Base-by-base conservation (phyloP, 2,888 invertebrate genomes). In the Polydrusus pterygomalis region DNA sequence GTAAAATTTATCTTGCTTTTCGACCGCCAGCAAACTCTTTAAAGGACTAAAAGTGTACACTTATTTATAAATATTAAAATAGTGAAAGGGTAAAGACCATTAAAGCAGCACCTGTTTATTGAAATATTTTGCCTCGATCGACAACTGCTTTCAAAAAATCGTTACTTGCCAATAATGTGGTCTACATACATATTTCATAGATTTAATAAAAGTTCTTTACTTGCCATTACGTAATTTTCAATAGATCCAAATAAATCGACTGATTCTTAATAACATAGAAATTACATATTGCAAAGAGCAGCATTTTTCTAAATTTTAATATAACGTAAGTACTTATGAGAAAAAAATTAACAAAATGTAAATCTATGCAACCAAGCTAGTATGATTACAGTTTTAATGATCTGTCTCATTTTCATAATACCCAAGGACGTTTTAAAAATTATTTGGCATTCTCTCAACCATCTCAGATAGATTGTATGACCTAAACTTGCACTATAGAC, bases 351-450 rank as follows among this genome's bases (percentile, higher is more conserved):
- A 43, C n/a, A 43, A 43, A 1, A 2, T n/a, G 13, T n/a, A n/a
- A 43, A 43, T 43, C 1, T 3, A 10, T 43, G 3, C 43, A 43
- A n/a, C 0, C n/a, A 13, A n/a, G n/a, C n/a, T 6, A 13, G 13
- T 13, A 13, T 6, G 6, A 43, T 43, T 43, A n/a, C 43, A 43
- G 20, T 65, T 73, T 73, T 49, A 73, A 67, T 65, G 47, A 18
- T 43, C 51, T 56, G 49, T 34, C 54, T 72, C 43, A 63, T 72
- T 65, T 72, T 54, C 56, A 64, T 15, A 34, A 45, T 47, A 43
- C n/a, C 10, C 73, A 73, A 73, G 73, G 73, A 49, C 67, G 73
- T 67, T 73, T 40, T 8, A 47, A 47, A 73, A 60, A 47, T 65
- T 64, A 73, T 73, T 73, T 58, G 49, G 54, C 56, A 38, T 45